These are phyloP conservation scores for Cerastis rubricosa DNA, from an alignment of 2,888 invertebrate species.

Conservation along the genomic window DNA sequence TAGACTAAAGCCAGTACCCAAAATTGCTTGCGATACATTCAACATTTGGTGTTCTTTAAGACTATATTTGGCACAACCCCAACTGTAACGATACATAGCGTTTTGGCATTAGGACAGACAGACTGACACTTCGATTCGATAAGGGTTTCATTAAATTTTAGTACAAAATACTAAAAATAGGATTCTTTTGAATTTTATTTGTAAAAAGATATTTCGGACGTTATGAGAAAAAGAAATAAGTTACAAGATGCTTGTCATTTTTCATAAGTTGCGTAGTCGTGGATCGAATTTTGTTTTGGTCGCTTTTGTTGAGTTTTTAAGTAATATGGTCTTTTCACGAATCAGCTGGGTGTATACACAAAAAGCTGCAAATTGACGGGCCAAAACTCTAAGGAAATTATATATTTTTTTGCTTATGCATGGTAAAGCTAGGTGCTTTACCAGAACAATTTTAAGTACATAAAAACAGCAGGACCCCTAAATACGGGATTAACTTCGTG, in stretches of 20 bases:
- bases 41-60: constrained; percentile 48
- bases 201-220: constrained; percentile 21
- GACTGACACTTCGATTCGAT: constrained; percentile 43
- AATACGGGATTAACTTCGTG: too few relatives aligned
- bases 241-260: constrained; percentile 8
- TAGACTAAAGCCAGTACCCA: not conserved
- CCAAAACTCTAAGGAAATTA: not conserved
- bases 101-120: constrained; percentile 34
- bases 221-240: not conserved
- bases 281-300: not conserved
- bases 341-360: not conserved
- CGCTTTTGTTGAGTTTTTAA: constrained; percentile 1
- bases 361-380: not conserved
- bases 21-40: constrained; percentile 43
- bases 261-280: constrained; percentile 6
- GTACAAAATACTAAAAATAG: constrained; percentile 8
- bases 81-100: constrained; percentile 38
- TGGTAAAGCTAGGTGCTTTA: too few relatives aligned
- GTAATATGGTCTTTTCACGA: not conserved
- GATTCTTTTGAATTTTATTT: constrained; percentile 3
- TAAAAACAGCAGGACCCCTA: not conserved
- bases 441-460: not conserved
- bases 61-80: constrained; percentile 49
- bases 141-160: constrained; percentile 41
- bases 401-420: not conserved